Conservation (phyloP, 1,140 invertebrate genomes). For the Atopsyche davidsoni region DNA sequence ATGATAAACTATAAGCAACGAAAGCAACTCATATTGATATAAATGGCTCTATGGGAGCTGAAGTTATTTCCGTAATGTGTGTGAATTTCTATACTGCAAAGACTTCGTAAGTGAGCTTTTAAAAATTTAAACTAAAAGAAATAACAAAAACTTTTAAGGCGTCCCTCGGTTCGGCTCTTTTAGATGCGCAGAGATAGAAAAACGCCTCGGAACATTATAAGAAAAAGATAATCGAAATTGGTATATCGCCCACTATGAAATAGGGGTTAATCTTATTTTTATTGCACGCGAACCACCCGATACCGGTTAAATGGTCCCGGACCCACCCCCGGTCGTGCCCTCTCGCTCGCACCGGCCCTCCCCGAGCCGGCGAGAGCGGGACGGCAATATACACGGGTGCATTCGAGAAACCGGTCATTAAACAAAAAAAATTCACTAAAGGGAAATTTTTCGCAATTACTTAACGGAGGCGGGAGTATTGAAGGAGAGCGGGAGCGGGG, state of each 20-base stretch:
- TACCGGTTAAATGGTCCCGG: constrained; percentile 16
- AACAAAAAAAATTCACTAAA: constrained; percentile 24
- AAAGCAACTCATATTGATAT: too few species aligned
- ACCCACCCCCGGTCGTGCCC: background rate
- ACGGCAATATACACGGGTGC: background rate
- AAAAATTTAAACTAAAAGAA: too few species aligned
- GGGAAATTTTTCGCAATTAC: constrained; percentile 28
- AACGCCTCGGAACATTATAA: constrained; percentile 16
- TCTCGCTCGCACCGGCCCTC: background rate
- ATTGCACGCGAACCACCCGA: constrained; percentile 26
- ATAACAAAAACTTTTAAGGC: constrained; percentile 2
- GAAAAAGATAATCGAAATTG: constrained; percentile 30
- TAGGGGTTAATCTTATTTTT: constrained; percentile 31
- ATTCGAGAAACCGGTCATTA: constrained; percentile 22
- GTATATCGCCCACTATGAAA: constrained; percentile 30
- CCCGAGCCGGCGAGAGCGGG: constrained; percentile 1
- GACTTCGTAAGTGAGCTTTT: too few species aligned
- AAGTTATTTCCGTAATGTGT: too few species aligned
- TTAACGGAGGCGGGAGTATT: constrained; percentile 16
- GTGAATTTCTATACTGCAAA: too few species aligned
- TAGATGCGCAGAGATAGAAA: background rate
- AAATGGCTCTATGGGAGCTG: too few species aligned
- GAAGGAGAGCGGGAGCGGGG: constrained; percentile 1
- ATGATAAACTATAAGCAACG: too few species aligned
- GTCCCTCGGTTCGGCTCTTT: constrained; percentile 3